These are phyloP conservation scores for Linnaemya tessellans DNA, from an alignment of 2,888 invertebrate genomes.

Conservation along the genomic window DNA sequence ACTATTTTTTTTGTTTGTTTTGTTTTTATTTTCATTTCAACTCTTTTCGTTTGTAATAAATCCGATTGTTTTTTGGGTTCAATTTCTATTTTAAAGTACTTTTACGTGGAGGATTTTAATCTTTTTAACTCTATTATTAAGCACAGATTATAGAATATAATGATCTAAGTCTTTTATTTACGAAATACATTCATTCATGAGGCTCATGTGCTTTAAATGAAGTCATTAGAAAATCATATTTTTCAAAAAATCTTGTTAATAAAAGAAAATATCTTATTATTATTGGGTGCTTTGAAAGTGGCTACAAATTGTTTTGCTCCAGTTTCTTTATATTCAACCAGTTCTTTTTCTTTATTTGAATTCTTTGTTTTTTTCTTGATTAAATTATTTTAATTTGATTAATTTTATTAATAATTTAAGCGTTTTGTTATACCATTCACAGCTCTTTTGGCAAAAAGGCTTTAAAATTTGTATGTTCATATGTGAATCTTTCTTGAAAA, in stretches of 20 bases:
- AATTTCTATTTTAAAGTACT: constrained; percentile 21
- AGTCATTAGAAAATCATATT: constrained; percentile 67
- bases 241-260: constrained; percentile 58
- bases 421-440: not conserved
- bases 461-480: not conserved
- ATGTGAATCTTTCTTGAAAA: not conserved
- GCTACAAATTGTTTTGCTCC: constrained; percentile 64
- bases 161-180: constrained; percentile 34
- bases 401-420: constrained; percentile 29
- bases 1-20: constrained; percentile 44
- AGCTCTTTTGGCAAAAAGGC: not conserved
- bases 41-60: constrained; percentile 47
- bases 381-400: constrained; percentile 57
- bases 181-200: constrained; percentile 7
- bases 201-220: constrained; percentile 43
- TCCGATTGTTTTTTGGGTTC: constrained; percentile 38
- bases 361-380: constrained; percentile 23
- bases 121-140: not conserved
- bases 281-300: constrained; percentile 9
- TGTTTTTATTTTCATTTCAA: constrained; percentile 10
- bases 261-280: constrained; percentile 39
- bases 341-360: not conserved
- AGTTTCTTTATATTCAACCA: constrained; percentile 26
- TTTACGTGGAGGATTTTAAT: constrained; percentile 45
- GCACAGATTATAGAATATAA: constrained; percentile 41